These are phyloP conservation scores for Cerastis rubricosa DNA, from an alignment of 2,888 invertebrate species.

Conservation along the genomic window DNA sequence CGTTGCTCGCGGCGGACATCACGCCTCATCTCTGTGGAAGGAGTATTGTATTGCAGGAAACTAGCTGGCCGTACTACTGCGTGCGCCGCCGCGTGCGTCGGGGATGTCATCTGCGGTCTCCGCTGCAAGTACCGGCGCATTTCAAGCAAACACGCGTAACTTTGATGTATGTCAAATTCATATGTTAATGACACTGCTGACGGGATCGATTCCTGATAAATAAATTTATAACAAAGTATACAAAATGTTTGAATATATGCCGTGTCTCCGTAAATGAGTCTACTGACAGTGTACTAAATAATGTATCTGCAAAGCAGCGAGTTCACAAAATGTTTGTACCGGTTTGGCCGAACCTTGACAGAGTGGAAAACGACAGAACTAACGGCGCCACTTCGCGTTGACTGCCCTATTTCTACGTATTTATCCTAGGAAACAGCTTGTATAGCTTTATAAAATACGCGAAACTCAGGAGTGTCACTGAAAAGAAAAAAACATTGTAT, in stretches of 20 bases:
- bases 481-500: constrained; percentile 17
- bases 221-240: no score
- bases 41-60: background rate
- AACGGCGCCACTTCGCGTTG: constrained; percentile 1
- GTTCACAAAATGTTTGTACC: background rate
- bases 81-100: background rate
- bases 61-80: background rate
- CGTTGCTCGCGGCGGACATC: background rate
- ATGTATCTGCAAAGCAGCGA: background rate
- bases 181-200: no score
- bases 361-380: background rate
- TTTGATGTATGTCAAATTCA: no score
- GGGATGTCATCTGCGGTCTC: background rate
- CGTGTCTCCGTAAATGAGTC: background rate
- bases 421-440: constrained; percentile 15
- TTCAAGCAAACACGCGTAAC: background rate
- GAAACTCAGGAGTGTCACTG: constrained; percentile 29
- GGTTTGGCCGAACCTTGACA: constrained; percentile 2
- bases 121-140: background rate
- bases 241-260: background rate
- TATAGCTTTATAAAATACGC: constrained; percentile 34
- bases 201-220: no score
- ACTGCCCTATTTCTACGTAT: constrained; percentile 4
- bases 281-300: background rate
- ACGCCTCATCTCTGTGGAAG: no score